Evolutionary conservation across 2,797 vertebrate species (phyloP).

Genomic region (Gymnocypris eckloni): DNA sequence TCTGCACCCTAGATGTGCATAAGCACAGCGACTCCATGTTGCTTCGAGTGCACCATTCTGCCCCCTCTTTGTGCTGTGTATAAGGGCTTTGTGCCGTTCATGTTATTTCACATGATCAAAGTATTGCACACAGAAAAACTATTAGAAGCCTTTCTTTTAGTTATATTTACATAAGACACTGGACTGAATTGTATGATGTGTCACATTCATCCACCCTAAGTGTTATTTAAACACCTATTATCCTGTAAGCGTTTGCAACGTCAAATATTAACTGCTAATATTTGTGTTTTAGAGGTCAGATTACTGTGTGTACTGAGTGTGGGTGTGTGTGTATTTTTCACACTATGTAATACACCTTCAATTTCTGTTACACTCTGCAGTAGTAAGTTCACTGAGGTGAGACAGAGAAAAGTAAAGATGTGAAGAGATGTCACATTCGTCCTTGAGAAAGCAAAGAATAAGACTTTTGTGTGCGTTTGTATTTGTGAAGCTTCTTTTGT

Average conservation of each 20-base stretch:
- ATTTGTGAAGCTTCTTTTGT: conserved; percentile 27
- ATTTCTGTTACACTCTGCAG: neutral
- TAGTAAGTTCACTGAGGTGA: neutral
- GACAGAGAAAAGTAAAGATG: conserved; percentile 20
- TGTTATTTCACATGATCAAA: too few relatives aligned
- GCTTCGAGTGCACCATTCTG: too few relatives aligned
- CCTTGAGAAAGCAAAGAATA: conserved; percentile 32
- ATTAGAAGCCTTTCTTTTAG: too few relatives aligned
- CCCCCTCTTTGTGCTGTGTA: too few relatives aligned
- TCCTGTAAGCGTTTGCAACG: neutral
- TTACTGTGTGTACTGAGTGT: conserved; percentile 2
- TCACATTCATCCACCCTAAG: neutral
- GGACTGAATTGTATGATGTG: neutral
- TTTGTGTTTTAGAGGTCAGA: conserved; percentile 33
- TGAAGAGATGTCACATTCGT: neutral
- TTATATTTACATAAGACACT: neutral
- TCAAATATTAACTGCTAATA: conserved; percentile 19
- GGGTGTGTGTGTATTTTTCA: neutral
- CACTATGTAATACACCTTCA: neutral
- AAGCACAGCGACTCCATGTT: too few relatives aligned
- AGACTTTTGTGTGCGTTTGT: neutral
- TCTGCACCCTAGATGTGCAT: too few relatives aligned
- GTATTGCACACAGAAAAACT: too few relatives aligned
- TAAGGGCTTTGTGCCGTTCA: too few relatives aligned
- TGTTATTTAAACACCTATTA: conserved; percentile 30